phyloP scores from a whole-genome alignment of 2,113 vertebrate genomes.

The Phrynocephalus versicolor region DNA sequence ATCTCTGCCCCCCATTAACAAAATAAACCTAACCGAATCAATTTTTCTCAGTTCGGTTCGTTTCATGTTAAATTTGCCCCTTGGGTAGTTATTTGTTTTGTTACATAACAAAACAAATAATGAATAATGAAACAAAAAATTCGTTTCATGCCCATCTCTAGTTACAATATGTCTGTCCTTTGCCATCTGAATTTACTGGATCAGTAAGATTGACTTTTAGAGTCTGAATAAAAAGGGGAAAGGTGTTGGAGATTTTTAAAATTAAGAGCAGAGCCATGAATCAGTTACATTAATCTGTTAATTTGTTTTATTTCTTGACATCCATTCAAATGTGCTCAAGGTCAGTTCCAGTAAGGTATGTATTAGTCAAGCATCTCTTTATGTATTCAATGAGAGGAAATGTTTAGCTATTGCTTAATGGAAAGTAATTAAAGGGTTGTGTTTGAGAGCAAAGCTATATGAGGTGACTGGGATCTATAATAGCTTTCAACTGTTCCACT shows the following conservation, averaged over 20 bases:
- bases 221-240: neutral
- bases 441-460: neutral
- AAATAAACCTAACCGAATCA: too few relatives aligned
- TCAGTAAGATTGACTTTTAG: too few relatives aligned
- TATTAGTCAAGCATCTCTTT: neutral
- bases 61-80: too few relatives aligned
- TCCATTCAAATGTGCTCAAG: neutral
- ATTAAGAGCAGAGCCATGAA: neutral
- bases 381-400: neutral
- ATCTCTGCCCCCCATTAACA: too few relatives aligned
- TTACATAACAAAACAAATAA: too few relatives aligned
- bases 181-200: neutral
- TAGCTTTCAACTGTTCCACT: neutral
- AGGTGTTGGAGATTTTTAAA: too few relatives aligned
- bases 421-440: neutral
- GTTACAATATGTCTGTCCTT: too few relatives aligned
- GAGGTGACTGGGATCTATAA: neutral
- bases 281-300: neutral
- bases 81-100: too few relatives aligned
- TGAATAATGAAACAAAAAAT: too few relatives aligned
- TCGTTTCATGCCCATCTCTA: too few relatives aligned
- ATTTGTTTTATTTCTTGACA: neutral
- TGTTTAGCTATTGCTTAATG: neutral
- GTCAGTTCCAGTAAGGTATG: neutral
- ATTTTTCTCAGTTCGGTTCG: too few relatives aligned